Percentiles rank a stretch among this genome's conserved stretches.
phyloP scores from a whole-genome alignment of 1,140 invertebrate genomes.

The Thereuonema tuberculata region DNA sequence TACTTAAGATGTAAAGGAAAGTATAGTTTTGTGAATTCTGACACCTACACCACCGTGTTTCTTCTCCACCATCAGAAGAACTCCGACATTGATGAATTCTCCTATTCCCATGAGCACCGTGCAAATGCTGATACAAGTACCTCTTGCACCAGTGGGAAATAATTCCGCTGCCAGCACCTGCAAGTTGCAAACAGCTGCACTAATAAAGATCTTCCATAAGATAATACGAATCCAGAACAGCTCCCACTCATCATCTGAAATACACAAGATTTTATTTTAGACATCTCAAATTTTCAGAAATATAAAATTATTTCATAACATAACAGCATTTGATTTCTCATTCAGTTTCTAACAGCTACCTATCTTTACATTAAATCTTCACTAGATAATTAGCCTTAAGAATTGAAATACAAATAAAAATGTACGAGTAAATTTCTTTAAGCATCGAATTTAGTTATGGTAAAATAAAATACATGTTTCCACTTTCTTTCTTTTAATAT shows the following conservation, averaged over 20 bases:
- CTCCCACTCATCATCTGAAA: slow-evolving; percentile 7
- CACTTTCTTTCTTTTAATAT: too few relatives aligned
- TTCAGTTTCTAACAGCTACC: neutral
- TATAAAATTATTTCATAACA: neutral
- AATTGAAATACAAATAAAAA: too few relatives aligned
- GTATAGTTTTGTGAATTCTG: too few relatives aligned
- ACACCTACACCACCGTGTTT: too few relatives aligned
- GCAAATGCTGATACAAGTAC: neutral
- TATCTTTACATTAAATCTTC: too few relatives aligned
- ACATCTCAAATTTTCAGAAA: neutral
- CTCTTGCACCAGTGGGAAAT: neutral
- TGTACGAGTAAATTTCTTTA: too few relatives aligned
- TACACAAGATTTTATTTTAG: neutral
- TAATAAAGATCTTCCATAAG: slow-evolving; percentile 3
- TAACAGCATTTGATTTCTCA: neutral
- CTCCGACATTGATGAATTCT: slow-evolving; percentile 3
- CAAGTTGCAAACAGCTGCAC: neutral
- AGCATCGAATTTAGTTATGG: too few relatives aligned
- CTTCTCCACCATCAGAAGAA: neutral
- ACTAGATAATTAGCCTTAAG: too few relatives aligned
- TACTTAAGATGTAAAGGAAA: too few relatives aligned
- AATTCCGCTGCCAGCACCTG: neutral
- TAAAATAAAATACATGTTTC: too few relatives aligned
- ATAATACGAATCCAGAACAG: slow-evolving; percentile 8
- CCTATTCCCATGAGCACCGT: neutral